Evolutionary conservation across 2,888 invertebrate genomes (phyloP), one percentile per base, ranked within the genome.

Genomic region (Pristionchus exspectatus): DNA sequence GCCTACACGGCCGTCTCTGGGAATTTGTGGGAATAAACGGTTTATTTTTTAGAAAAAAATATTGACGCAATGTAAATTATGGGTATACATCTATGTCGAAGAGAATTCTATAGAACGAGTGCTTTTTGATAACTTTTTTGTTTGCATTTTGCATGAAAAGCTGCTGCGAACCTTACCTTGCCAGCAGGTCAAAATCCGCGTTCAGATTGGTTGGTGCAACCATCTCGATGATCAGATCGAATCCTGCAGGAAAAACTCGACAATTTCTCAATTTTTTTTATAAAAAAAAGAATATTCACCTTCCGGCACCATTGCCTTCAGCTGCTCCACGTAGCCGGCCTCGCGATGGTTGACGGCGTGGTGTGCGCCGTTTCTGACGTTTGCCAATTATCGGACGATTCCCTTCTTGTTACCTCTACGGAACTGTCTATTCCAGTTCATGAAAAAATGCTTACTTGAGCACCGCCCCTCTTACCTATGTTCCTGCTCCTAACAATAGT

Each of bases 201-300:
- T 44, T 44, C 4, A 44, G 44, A 44, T 44, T 44, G 3, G 96
- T 95, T 94, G 96, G 96, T 16, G 96, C 96, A 90, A 96, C 94
- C 96, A 96, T 96, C 94, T 96, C 96, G 54, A 96, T 93, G 50
- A 96, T 96, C 21, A 96, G 94, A 92, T 96, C 95, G 90, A 96
- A 95, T 0, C 96, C 96, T 91, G 89, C 89, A 44, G 84, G 44
- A 38, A 77, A 9, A 21, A 44, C 38, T 18, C 4, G 9, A 44
- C 27, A 72, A 72, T 44, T 44, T 44, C 27, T 7, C 72, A 2
- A 72, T 16, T n/a, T 72, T 16, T 5, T 27, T 33, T 21, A 33
- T 77, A 33, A 44, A 2, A 14, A 56, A 21, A 18, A 9, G 16
- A n/a, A 2, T 21, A 14, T n/a, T n/a, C 3, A 89, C 92, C 94